Evolutionary conservation across 2,113 vertebrate species (phyloP).

Genomic region (Rhipidura dahli): DNA sequence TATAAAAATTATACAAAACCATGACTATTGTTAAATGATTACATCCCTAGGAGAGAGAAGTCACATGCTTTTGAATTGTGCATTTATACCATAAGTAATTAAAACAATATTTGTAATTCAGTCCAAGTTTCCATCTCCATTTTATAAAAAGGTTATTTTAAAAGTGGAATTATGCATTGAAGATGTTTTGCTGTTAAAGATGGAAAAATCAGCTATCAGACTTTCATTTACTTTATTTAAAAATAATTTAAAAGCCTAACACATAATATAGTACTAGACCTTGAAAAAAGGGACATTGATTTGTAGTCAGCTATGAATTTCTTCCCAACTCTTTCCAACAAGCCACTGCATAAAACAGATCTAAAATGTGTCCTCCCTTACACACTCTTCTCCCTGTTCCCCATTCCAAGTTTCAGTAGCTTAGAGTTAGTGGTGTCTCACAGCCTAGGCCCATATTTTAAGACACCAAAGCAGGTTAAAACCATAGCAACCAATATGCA

Average conservation of each 20-base stretch:
- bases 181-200: not conserved
- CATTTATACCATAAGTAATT: not conserved
- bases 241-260: not conserved
- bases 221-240: not conserved
- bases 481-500: not conserved
- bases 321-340: not conserved
- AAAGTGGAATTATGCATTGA: not conserved
- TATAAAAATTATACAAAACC: not conserved
- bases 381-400: not conserved
- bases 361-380: not conserved
- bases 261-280: not conserved
- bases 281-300: not conserved
- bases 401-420: not conserved
- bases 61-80: not conserved
- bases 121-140: fast-evolving
- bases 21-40: not conserved
- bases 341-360: not conserved
- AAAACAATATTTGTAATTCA: not conserved
- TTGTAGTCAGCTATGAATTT: not conserved
- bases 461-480: not conserved
- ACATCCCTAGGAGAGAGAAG: not conserved
- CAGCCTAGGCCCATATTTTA: not conserved
- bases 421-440: not conserved
- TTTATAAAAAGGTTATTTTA: not conserved
- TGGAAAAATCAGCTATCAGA: not conserved